These are phyloP conservation scores for Tychaedon coryphoeus DNA, from an alignment of 2,113 vertebrate genomes.

Conservation along the genomic window DNA sequence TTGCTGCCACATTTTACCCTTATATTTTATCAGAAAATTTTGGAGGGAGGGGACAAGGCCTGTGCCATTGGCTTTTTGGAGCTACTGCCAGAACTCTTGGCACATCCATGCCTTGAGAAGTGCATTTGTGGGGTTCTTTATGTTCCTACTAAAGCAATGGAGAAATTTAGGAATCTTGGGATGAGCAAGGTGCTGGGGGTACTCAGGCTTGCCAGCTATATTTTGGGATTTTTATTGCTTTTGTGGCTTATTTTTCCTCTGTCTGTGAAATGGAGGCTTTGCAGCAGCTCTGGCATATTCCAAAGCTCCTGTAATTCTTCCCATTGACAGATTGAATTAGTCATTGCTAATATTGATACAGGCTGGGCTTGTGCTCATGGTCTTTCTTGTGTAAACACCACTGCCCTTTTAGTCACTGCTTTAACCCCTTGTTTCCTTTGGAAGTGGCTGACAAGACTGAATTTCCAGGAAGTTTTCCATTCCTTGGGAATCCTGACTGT, in stretches of 20 bases:
- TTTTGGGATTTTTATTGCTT: not conserved
- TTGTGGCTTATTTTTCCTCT: not conserved
- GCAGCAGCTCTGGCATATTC: not conserved
- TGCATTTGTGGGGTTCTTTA: not conserved
- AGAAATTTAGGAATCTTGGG: not conserved
- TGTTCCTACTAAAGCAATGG: not conserved
- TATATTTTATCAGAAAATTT: not conserved
- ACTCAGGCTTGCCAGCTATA: not conserved
- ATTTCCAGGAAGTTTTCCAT: not conserved
- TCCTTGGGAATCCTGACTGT: not conserved
- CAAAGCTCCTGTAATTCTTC: constrained; percentile 24
- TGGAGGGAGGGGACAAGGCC: not conserved
- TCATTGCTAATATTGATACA: constrained; percentile 47
- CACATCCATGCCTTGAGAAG: not conserved
- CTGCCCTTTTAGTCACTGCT: constrained; percentile 6
- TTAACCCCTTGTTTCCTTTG: not conserved
- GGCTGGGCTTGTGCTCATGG: not conserved
- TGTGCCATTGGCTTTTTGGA: not conserved
- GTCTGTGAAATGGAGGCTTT: constrained; percentile 30
- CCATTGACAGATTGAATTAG: constrained; percentile 31
- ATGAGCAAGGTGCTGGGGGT: not conserved
- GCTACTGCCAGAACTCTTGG: not conserved
- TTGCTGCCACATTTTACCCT: not conserved
- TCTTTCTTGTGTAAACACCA: constrained; percentile 15
- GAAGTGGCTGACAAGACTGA: not conserved